Base-by-base conservation (phyloP, 53 echinoderm and acorn worm genomes). In the Antedon mediterranea region DNA sequence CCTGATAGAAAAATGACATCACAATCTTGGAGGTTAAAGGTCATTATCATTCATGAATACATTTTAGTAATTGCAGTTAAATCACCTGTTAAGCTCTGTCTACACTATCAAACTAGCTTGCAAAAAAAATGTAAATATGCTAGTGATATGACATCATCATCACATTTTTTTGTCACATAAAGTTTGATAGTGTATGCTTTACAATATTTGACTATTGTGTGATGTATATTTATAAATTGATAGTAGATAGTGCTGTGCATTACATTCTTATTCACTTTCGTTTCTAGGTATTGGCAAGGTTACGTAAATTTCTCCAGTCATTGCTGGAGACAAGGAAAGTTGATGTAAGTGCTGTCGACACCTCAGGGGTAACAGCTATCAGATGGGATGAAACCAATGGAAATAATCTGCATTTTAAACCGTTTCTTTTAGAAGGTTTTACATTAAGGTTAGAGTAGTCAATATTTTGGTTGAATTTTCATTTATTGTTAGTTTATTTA, bases 11-110 rank as follows among this genome's bases (percentile, higher is more conserved):
- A 85, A 82, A 78, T 88, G 43, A 79, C 92, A 3, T 84, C 90
- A 44, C 92, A 92, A 74, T 88, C 88, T 34, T 97, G 97, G 97
- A 87, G 97, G 77, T 79, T 86, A 29, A 92, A 92, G 88, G 97
- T 97, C 4, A 37, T 37, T 37, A n/a, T n/a, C n/a, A n/a, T n/a
- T n/a, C n/a, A n/a, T n/a, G n/a, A n/a, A n/a, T n/a, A n/a, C n/a
- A n/a, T n/a, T n/a, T n/a, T n/a, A n/a, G n/a, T n/a, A n/a, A n/a
- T n/a, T n/a, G n/a, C n/a, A n/a, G n/a, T n/a, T n/a, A n/a, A n/a
- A n/a, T n/a, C n/a, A n/a, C n/a, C n/a, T n/a, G n/a, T n/a, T n/a
- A n/a, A n/a, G n/a, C n/a, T n/a, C n/a, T n/a, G n/a, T n/a, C n/a
- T n/a, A n/a, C n/a, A n/a, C n/a, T n/a, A n/a, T n/a, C n/a, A n/a